A percentile compares a stretch with the other conserved stretches of the same genome.
These are phyloP conservation scores for Aphaenogaster rudis DNA, from an alignment of 1,140 invertebrate genomes.

Conservation along the genomic window DNA sequence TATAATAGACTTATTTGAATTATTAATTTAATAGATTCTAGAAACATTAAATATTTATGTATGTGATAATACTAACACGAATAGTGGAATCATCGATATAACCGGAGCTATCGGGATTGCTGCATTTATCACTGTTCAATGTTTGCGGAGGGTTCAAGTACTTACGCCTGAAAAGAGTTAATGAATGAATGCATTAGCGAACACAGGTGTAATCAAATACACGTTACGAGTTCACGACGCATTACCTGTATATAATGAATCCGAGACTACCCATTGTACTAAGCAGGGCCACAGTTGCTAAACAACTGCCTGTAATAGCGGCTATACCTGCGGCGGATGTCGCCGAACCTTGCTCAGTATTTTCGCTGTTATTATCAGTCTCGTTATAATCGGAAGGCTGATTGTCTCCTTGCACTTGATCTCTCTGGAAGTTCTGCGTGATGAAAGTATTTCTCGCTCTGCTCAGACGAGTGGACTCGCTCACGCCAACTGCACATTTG, in stretches of 20 bases:
- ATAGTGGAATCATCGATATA: constrained; percentile 96
- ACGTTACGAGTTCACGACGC: constrained; percentile 19
- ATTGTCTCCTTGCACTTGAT: constrained; percentile 76
- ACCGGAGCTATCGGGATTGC: constrained; percentile 94
- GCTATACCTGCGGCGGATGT: constrained; percentile 89
- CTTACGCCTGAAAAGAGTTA: constrained; percentile 86
- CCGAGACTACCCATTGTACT: constrained; percentile 90
- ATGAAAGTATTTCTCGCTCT: constrained; percentile 81
- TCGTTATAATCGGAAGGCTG: constrained; percentile 74
- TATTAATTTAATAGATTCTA: not conserved
- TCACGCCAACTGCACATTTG: constrained; percentile 69
- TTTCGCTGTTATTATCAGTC: constrained; percentile 67
- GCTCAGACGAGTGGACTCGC: constrained; percentile 81
- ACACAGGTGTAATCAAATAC: constrained; percentile 18
- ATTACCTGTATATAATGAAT: constrained; percentile 90
- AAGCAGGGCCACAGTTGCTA: constrained; percentile 90
- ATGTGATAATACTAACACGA: constrained; percentile 89
- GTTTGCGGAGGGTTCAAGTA: constrained; percentile 94
- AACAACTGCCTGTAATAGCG: constrained; percentile 91
- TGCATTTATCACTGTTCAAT: constrained; percentile 91
- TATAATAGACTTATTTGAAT: not conserved
- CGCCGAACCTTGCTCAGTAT: constrained; percentile 51
- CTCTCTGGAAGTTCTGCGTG: constrained; percentile 78
- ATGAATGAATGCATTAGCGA: constrained; percentile 19
- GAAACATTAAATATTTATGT: constrained; percentile 7